Evolutionary conservation across 1,140 invertebrate species (phyloP).

Genomic region (Heterodera carotae): DNA sequence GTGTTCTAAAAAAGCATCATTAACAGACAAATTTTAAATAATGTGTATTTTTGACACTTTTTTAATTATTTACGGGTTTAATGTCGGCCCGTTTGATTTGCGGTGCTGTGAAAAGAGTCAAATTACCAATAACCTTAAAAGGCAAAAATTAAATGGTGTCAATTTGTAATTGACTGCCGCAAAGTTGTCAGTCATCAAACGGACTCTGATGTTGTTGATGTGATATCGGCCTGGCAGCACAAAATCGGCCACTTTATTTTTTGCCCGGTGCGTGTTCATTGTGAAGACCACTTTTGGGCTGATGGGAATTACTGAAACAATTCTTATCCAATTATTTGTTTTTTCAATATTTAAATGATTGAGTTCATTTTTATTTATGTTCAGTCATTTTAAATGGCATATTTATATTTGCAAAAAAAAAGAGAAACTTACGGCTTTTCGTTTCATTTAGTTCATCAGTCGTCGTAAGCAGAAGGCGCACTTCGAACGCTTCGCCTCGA

Average conservation of each 20-base stretch:
- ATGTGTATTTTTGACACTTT: too few relatives aligned
- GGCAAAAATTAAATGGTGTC: too few relatives aligned
- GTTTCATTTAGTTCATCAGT: too few relatives aligned
- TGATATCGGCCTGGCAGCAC: not conserved
- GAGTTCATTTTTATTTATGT: too few relatives aligned
- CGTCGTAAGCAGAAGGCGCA: not conserved
- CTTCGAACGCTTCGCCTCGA: not conserved
- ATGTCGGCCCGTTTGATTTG: not conserved
- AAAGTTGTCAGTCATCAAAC: too few relatives aligned
- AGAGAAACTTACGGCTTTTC: not conserved
- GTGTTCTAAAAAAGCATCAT: too few relatives aligned
- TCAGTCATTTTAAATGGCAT: too few relatives aligned
- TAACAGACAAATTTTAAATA: too few relatives aligned
- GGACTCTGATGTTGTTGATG: not conserved
- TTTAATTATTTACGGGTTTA: not conserved
- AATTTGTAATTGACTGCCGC: too few relatives aligned
- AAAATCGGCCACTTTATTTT: not conserved
- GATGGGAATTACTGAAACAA: not conserved
- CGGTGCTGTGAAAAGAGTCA: not conserved
- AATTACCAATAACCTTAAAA: not conserved
- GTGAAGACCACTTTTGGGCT: not conserved
- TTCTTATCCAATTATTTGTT: too few relatives aligned
- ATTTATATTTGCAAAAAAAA: too few relatives aligned
- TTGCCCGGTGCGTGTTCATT: not conserved
- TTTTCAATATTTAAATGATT: too few relatives aligned